Evolutionary conservation across 2,888 invertebrate genomes (phyloP), one percentile per base, ranked within the genome.

Genomic region (Vanessa cardui): DNA sequence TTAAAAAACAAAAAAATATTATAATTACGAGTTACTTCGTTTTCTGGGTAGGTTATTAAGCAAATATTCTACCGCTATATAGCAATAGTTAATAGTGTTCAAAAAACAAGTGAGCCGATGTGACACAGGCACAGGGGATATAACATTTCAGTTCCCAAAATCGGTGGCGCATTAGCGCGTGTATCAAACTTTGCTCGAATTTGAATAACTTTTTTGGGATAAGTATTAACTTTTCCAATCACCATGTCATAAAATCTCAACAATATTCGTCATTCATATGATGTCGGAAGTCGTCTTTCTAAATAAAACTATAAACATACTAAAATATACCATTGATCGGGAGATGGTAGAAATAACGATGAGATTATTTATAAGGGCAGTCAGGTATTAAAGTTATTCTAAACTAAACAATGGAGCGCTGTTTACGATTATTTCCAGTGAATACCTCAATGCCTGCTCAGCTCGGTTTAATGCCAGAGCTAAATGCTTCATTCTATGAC

Each of bases 401-500:
- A 60, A 60, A 60, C 61, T 58, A 47, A 58, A 70, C 69, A 64
- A 66, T 45, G 46, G 49, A 21, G 63, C 49, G 66, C 54, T 54
- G 54, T 62, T 56, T 70, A 70, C 58, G 62, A 70, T 68, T 68
- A 63, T 68, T 66, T 68, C 68, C 60, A 68, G 60, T 68, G 69
- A 71, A 69, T 79, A 89, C 90, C 89, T 89, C 64, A 90, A 80
- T 70, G 80, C 79, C 72, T 83, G 80, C 76, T 90, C 83, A 15
- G 84, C 79, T 77, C 80, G 80, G 44, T 81, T 83, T 68, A 90
- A 81, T 75, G 85, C 82, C 61, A 81, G 79, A 33, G 83, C 77
- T 70, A 91, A 78, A 80, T 85, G 82, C 73, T 78, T 84, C 81
- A 89, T 82, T 75, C 80, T 82, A 71, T 80, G 77, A 73, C 87